phyloP scores from a whole-genome alignment of 2,113 vertebrate species.

The Hepsetus odoe region DNA sequence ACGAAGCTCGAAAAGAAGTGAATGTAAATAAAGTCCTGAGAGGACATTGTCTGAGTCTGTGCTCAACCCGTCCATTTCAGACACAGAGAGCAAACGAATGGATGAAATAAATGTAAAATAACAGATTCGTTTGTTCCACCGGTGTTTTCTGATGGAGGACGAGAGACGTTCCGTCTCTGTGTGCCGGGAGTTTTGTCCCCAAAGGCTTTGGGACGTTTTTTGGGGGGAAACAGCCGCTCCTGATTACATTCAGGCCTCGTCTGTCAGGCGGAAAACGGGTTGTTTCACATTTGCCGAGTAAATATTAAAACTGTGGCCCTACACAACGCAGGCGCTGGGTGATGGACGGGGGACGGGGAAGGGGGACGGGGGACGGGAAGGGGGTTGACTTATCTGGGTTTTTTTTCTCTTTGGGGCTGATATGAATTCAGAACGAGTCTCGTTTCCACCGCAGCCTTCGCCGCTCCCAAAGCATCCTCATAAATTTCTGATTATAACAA shows the following conservation, averaged over 20 bases:
- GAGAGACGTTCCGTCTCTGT: not conserved
- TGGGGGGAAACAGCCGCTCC: too few species aligned
- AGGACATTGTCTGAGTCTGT: too few species aligned
- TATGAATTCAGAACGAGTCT: too few species aligned
- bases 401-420: conserved; percentile 17
- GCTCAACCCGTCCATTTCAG: too few species aligned
- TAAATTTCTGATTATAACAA: conserved; percentile 57
- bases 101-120: not conserved
- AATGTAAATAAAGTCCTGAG: too few species aligned
- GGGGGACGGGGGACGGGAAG: too few species aligned
- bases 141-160: conserved; percentile 7
- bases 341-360: too few species aligned
- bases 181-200: not conserved
- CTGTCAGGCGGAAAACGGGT: conserved; percentile 24
- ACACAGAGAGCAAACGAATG: not conserved
- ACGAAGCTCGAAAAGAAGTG: too few species aligned
- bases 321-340: conserved; percentile 43
- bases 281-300: conserved; percentile 15
- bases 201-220: not conserved
- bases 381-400: conserved; percentile 31
- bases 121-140: not conserved
- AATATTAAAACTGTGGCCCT: conserved; percentile 57
- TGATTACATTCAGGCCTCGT: conserved; percentile 48
- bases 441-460: too few species aligned
- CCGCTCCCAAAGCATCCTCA: conserved; percentile 36